phyloP scores from a whole-genome alignment of 2,888 invertebrate species.

The Drosophila nr. medialis region DNA sequence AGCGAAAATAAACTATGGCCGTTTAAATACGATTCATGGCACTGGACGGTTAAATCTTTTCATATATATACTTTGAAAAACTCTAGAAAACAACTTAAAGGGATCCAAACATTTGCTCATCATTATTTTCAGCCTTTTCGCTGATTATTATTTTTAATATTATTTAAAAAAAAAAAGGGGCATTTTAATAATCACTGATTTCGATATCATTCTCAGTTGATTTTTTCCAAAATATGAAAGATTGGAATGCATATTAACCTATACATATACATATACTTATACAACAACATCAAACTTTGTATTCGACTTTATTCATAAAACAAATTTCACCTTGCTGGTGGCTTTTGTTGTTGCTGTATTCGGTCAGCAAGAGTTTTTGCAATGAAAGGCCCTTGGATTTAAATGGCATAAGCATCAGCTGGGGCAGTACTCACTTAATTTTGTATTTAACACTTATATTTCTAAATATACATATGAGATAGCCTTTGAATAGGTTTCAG shows the following conservation, averaged over 20 bases:
- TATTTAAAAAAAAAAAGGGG: neutral
- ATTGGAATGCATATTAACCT: neutral
- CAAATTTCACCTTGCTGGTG: constrained; percentile 3
- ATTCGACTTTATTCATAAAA: neutral
- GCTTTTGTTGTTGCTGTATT: neutral
- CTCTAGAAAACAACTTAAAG: neutral
- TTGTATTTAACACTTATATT: constrained; percentile 1
- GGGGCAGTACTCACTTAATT: constrained; percentile 40
- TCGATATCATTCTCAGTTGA: neutral
- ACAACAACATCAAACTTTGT: neutral
- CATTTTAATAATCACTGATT: neutral
- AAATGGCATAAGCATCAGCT: constrained; percentile 14
- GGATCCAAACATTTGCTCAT: neutral
- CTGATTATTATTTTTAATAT: neutral
- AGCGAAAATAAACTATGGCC: neutral
- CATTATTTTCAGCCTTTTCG: neutral
- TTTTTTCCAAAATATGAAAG: neutral
- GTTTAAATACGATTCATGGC: neutral
- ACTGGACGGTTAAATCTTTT: neutral
- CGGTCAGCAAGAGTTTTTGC: constrained; percentile 1
- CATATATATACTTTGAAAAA: neutral
- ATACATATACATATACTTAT: neutral
- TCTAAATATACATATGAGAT: constrained; percentile 10
- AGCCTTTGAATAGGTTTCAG: constrained; percentile 34
- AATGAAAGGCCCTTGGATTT: constrained; percentile 13